A percentile compares a stretch with the other conserved stretches of the same genome.
Evolutionary conservation across 2,113 vertebrate genomes (phyloP).

Genomic region (Synchiropus splendidus): DNA sequence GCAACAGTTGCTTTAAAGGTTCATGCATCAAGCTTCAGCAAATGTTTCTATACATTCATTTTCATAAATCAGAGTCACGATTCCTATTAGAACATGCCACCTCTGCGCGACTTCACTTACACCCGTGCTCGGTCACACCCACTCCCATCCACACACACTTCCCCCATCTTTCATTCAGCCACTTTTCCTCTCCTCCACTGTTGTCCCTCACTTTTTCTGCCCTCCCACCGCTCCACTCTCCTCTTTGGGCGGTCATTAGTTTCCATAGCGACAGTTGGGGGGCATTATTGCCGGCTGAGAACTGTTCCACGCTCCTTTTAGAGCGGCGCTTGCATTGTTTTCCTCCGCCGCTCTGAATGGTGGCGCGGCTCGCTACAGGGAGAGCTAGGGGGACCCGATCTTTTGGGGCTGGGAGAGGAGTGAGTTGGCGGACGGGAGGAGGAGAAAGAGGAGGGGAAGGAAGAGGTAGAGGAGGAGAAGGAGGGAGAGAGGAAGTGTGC

Average conservation of each 20-base stretch:
- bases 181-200: slow-evolving; percentile 40
- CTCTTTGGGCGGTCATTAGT: slow-evolving; percentile 71
- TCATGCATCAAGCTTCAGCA: too few relatives aligned
- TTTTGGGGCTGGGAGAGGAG: slow-evolving; percentile 30
- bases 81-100: too few relatives aligned
- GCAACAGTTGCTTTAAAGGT: too few relatives aligned
- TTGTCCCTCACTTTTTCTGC: slow-evolving; percentile 22
- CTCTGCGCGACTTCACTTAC: too few relatives aligned
- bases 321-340: slow-evolving; percentile 68
- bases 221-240: slow-evolving; percentile 13
- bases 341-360: slow-evolving; percentile 53
- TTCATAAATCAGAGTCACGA: too few relatives aligned
- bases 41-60: too few relatives aligned
- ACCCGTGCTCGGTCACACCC: slow-evolving; percentile 37
- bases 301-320: slow-evolving; percentile 76
- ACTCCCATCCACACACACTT: slow-evolving; percentile 54
- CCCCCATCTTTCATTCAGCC: slow-evolving; percentile 58
- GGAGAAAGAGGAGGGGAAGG: slow-evolving; percentile 15
- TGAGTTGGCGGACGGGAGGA: slow-evolving; percentile 18
- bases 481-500: slow-evolving; percentile 37
- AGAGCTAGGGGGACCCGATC: slow-evolving; percentile 30
- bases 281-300: slow-evolving; percentile 79
- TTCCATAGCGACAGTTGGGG: slow-evolving; percentile 80
- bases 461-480: slow-evolving; percentile 8
- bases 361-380: too few relatives aligned